Conservation (phyloP, 23 tunicate species). For the Ascidia mentula region DNA sequence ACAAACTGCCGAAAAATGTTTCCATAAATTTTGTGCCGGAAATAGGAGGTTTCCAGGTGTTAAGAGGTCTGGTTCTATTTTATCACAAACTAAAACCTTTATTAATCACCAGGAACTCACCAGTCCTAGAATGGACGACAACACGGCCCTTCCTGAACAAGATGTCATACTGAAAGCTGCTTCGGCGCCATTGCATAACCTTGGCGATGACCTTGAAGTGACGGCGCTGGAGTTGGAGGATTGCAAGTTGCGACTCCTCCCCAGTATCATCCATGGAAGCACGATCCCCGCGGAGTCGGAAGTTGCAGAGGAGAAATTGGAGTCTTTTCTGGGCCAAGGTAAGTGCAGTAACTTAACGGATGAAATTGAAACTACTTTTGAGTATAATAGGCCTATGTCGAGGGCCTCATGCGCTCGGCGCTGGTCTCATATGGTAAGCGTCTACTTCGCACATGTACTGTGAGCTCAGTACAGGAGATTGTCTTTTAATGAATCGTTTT, state of each 20-base stretch:
- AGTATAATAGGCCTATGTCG: not conserved
- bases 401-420: not conserved
- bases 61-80: too few species aligned
- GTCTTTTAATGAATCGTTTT: too few species aligned
- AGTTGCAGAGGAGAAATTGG: constrained; percentile 37
- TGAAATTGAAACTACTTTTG: not conserved
- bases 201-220: constrained; percentile 53
- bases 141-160: constrained; percentile 50
- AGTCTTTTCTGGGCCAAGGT: constrained; percentile 62
- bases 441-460: too few species aligned
- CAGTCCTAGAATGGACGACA: constrained; percentile 43
- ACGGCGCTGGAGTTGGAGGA: constrained; percentile 46
- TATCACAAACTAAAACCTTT: too few species aligned
- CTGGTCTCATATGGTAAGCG: not conserved
- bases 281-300: constrained; percentile 63
- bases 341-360: not conserved
- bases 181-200: constrained; percentile 32
- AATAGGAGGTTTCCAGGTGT: too few species aligned
- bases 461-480: too few species aligned
- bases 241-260: constrained; percentile 70
- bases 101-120: not conserved
- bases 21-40: too few species aligned
- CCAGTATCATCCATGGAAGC: constrained; percentile 48
- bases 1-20: too few species aligned
- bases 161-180: constrained; percentile 29